Evolutionary conservation across 1,140 invertebrate species (phyloP).

Genomic region (Drosophila miranda): DNA sequence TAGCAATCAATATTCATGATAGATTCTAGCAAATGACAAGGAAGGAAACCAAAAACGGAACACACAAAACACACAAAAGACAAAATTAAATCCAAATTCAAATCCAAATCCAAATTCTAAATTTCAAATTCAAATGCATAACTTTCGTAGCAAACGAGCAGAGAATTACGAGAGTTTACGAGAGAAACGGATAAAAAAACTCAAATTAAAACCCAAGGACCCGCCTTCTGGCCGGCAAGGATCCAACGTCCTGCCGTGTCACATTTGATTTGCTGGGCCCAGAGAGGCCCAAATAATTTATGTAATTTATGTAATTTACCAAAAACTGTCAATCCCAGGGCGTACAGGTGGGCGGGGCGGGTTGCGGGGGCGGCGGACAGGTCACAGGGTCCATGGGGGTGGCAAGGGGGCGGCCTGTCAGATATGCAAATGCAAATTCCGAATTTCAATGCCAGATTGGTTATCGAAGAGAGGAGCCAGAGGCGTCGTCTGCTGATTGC

Average conservation of each 20-base stretch:
- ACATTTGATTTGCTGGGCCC: constrained; percentile 3
- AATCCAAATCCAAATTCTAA: constrained; percentile 57
- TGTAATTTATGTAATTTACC: constrained; percentile 73
- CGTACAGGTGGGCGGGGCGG: neutral
- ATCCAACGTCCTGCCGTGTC: neutral
- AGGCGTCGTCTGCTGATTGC: constrained; percentile 41
- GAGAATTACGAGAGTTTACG: constrained; percentile 60
- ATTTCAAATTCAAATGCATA: constrained; percentile 67
- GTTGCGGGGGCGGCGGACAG: neutral
- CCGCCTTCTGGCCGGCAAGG: constrained; percentile 23
- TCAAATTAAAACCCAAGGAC: constrained; percentile 42
- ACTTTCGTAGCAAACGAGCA: constrained; percentile 72
- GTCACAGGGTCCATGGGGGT: constrained; percentile 23
- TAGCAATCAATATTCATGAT: constrained; percentile 15
- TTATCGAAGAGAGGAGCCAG: constrained; percentile 1
- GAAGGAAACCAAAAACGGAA: neutral
- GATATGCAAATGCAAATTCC: constrained; percentile 54
- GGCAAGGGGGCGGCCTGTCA: constrained; percentile 33
- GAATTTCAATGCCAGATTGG: constrained; percentile 64
- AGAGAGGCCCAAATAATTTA: constrained; percentile 54
- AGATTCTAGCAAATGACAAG: constrained; percentile 42
- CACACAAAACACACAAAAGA: constrained; percentile 12
- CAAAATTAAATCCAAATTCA: constrained; percentile 23
- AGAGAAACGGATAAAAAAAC: constrained; percentile 18
- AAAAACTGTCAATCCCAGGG: constrained; percentile 57